These are phyloP conservation scores for Plemyria rubiginata DNA, from an alignment of 2,888 invertebrate species.

Conservation along the genomic window DNA sequence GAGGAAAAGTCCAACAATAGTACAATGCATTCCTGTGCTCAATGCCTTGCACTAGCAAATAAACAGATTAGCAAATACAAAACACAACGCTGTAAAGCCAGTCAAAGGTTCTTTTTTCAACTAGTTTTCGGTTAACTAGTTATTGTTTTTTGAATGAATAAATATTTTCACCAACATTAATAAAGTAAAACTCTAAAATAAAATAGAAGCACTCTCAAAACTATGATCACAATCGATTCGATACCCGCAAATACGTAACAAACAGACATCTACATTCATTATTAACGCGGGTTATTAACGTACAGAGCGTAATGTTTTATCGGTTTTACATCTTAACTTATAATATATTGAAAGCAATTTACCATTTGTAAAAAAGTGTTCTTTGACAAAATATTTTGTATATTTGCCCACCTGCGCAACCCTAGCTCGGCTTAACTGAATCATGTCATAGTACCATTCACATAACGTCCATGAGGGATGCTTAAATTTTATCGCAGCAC, in stretches of 20 bases:
- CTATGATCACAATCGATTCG: too few species aligned
- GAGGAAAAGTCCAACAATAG: neutral
- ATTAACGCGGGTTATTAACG: neutral
- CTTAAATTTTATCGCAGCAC: slow-evolving; percentile 60
- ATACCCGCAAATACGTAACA: neutral
- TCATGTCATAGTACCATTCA: slow-evolving; percentile 37
- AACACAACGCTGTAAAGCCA: neutral
- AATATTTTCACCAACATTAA: too few species aligned
- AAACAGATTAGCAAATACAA: neutral
- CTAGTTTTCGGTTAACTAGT: too few species aligned
- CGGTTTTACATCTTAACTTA: neutral
- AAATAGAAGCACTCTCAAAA: too few species aligned
- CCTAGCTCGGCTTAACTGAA: slow-evolving; percentile 25
- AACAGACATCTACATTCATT: neutral
- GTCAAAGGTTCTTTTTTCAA: too few species aligned
- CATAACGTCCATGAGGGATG: slow-evolving; percentile 50
- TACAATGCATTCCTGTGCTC: neutral
- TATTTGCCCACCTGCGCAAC: slow-evolving; percentile 4
- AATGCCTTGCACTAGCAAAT: neutral
- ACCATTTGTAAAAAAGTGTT: too few species aligned
- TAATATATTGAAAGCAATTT: slow-evolving; percentile 1
- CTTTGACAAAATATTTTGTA: neutral
- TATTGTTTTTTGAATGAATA: too few species aligned
- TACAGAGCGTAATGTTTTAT: neutral
- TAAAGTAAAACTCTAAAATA: too few species aligned